Evolutionary conservation across 2,113 vertebrate species (phyloP), one percentile per base, ranked within the genome.

Genomic region (Macquaria ambigua): DNA sequence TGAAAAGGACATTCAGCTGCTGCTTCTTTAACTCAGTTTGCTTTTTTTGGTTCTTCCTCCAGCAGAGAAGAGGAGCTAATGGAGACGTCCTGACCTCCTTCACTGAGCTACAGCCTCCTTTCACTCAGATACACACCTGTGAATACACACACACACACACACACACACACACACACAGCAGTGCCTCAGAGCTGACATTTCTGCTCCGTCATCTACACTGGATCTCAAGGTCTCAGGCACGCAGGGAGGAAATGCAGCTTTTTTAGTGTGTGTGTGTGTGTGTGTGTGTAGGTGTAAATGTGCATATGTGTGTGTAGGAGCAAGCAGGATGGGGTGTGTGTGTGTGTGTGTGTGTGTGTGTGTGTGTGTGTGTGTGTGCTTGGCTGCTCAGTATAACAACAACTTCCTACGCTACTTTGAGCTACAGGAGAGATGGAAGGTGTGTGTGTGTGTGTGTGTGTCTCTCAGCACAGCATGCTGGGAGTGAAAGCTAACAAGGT

Each of bases 171-270:
- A 70, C 53, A 76, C 31, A 10, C 53, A 56, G 50, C 25, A 4
- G 20, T 4, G 15, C 31, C 41, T 41, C 14, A 34, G 43, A 31
- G 37, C 67, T 83, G 74, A 53, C 68, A 69, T 50, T 76, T 83
- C 55, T 79, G 70, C 70, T 56, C 46, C 12, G 41, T 79, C 81
- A 78, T 74, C 85, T 76, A 66, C 58, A 25, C 48, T 50, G 48
- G 56, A 58, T 70, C 41, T 77, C 58, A 66, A 61, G 64, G 58
- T 67, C 58, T 67, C 58, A 41, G 48, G 39, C 70, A 55, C 16
- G 41, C 18, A n/a, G 74, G 28, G 39, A 43, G 63, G 53, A 53
- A 21, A 21, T 53, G 52, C 52, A 53, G 16, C 52, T 53, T 53
- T 53, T 21, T 21, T 8, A 31, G 28, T 31, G 28, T 31, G 28